phyloP scores from a whole-genome alignment of 2,113 vertebrate species.

The Prietella phreatophila region DNA sequence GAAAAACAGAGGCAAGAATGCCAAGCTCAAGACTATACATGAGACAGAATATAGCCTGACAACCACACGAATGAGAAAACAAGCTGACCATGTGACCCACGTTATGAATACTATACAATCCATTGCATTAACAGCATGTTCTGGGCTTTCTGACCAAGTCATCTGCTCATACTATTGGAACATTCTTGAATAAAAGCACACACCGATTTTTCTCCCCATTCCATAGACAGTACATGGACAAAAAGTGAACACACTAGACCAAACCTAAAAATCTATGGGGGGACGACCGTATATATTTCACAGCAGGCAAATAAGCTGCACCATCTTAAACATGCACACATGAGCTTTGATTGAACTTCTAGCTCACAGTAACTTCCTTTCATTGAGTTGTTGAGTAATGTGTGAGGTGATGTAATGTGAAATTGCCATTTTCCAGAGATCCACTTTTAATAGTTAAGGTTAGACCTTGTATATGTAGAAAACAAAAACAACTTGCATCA shows the following conservation, averaged over 20 bases:
- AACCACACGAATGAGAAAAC: not conserved
- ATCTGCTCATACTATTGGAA: not conserved
- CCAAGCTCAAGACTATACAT: not conserved
- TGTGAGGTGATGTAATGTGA: not conserved
- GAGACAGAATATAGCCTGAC: not conserved
- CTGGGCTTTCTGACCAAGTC: not conserved
- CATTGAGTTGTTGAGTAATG: not conserved
- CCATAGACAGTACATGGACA: not conserved
- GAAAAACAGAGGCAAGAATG: not conserved
- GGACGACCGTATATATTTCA: too few relatives aligned
- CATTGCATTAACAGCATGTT: not conserved
- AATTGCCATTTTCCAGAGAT: not conserved
- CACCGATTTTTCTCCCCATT: not conserved
- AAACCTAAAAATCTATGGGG: not conserved
- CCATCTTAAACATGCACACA: too few relatives aligned
- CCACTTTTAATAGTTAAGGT: not conserved
- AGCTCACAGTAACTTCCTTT: too few relatives aligned
- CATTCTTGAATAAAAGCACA: not conserved
- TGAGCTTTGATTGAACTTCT: too few relatives aligned
- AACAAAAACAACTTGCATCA: not conserved
- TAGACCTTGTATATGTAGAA: not conserved
- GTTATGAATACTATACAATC: not conserved
- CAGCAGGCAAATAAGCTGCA: too few relatives aligned
- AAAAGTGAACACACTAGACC: not conserved
- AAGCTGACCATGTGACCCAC: not conserved